A percentile compares a stretch with the other conserved stretches of the same genome.
Conservation (phyloP, 2,113 vertebrate species). For the Paratilapia polleni region DNA sequence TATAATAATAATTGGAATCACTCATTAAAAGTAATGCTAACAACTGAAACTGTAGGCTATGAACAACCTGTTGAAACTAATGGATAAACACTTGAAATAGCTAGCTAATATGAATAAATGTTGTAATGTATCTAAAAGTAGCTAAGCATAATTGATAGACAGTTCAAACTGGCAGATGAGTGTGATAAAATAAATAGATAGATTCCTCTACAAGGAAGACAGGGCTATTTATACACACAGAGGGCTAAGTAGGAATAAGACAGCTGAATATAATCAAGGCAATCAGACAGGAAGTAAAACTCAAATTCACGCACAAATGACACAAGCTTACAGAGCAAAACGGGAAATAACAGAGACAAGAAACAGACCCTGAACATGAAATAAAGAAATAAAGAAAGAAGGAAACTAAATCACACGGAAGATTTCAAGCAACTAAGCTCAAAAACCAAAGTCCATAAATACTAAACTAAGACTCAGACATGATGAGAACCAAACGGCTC, state of each 20-base stretch:
- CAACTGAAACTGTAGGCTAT: not conserved
- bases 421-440: not conserved
- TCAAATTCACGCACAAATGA: not conserved
- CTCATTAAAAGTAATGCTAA: not conserved
- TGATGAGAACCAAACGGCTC: not conserved
- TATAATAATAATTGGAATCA: rapidly evolving
- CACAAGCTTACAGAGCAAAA: not conserved
- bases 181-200: too few species aligned
- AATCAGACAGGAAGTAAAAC: not conserved
- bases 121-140: too few species aligned
- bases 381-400: not conserved
- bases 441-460: not conserved
- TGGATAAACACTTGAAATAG: not conserved
- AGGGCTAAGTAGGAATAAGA: not conserved
- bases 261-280: not conserved
- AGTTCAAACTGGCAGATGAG: too few species aligned
- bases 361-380: not conserved
- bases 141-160: too few species aligned
- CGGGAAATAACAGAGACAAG: not conserved
- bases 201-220: not conserved
- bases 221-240: not conserved
- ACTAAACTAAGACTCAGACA: not conserved
- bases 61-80: not conserved
- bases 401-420: not conserved
- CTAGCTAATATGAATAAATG: not conserved